Conservation (phyloP, 2,797 vertebrate genomes). For the Vultur gryphus region DNA sequence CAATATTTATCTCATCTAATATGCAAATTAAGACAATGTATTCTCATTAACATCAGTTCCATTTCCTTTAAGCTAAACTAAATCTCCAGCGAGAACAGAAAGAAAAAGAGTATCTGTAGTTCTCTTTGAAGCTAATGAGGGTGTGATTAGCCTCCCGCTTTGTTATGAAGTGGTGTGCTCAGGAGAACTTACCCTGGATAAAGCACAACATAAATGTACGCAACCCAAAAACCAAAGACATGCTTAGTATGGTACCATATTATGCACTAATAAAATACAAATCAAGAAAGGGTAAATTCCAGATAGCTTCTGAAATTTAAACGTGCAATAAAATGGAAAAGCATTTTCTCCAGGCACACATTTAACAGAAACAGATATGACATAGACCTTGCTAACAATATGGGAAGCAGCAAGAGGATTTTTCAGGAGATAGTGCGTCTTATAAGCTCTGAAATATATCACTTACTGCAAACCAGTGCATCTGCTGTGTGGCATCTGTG, state of each 20-base stretch:
- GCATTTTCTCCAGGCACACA: background rate
- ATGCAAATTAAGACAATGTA: conserved; percentile 73
- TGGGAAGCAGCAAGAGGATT: background rate
- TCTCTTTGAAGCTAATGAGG: conserved; percentile 58
- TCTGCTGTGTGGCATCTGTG: background rate
- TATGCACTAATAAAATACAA: background rate
- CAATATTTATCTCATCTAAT: conserved; percentile 81
- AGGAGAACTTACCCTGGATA: conserved; percentile 2
- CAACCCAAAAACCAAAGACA: background rate
- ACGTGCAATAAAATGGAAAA: background rate
- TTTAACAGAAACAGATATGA: background rate
- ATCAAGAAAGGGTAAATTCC: background rate
- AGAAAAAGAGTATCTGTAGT: conserved; percentile 3
- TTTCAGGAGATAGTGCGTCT: background rate
- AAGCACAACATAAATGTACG: background rate
- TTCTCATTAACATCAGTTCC: conserved; percentile 71
- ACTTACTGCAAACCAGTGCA: background rate
- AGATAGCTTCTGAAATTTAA: background rate
- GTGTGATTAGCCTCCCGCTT: conserved; percentile 38
- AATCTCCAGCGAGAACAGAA: conserved; percentile 60
- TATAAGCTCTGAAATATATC: background rate
- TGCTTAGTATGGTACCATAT: background rate
- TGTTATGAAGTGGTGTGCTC: conserved; percentile 26
- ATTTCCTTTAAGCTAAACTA: conserved; percentile 73
- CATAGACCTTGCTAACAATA: background rate